Conservation (phyloP, 1,140 invertebrate species). For the Heliconius eleuchia region DNA sequence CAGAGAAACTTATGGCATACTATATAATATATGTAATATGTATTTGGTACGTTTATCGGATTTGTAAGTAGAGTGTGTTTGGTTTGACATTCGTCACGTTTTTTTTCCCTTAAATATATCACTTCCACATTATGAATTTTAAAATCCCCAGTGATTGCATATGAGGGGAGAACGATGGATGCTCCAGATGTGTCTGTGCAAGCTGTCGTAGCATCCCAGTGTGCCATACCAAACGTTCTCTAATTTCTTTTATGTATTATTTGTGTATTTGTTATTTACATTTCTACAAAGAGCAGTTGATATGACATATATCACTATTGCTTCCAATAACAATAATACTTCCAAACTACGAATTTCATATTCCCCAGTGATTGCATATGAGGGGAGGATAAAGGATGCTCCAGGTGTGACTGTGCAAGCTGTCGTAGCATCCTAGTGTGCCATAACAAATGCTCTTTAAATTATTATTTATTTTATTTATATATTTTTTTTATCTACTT, state of each 20-base stretch:
- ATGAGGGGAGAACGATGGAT: background rate
- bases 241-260: background rate
- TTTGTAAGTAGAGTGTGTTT: background rate
- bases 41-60: background rate
- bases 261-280: background rate
- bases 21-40: background rate
- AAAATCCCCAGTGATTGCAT: conserved; percentile 19
- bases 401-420: conserved; percentile 6
- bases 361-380: conserved; percentile 26
- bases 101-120: background rate
- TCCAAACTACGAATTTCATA: background rate
- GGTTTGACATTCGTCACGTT: background rate
- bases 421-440: conserved; percentile 4
- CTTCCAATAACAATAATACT: background rate
- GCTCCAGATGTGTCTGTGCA: conserved; percentile 18
- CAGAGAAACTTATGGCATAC: background rate
- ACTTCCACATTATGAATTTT: background rate
- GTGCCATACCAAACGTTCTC: background rate
- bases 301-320: background rate
- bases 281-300: background rate
- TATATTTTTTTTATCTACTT: background rate
- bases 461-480: background rate
- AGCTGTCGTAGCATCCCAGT: conserved; percentile 8
- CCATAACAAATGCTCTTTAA: background rate
- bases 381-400: conserved; percentile 9